A percentile compares a stretch with the other conserved stretches of the same genome.
Conservation (phyloP, 2,888 invertebrate genomes). For the Eucera pruinosa region DNA sequence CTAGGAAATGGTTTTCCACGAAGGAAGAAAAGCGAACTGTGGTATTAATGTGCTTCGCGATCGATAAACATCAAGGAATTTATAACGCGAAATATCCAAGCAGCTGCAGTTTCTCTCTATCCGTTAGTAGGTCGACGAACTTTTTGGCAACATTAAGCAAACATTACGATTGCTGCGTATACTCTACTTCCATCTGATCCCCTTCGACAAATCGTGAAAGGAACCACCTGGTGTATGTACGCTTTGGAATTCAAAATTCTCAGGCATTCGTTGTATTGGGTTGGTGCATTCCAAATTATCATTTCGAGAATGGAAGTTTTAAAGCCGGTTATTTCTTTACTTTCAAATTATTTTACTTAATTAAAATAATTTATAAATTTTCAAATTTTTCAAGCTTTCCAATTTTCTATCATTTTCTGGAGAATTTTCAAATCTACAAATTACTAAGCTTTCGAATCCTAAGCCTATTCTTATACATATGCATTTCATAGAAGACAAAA, state of each 20-base stretch:
- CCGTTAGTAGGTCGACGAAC: constrained; percentile 62
- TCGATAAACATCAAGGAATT: constrained; percentile 38
- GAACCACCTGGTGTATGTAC: neutral
- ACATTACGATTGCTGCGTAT: constrained; percentile 44
- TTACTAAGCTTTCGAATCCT: too few species aligned
- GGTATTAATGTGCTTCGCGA: constrained; percentile 14
- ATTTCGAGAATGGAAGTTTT: too few species aligned
- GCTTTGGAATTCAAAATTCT: neutral
- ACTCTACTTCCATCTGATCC: constrained; percentile 39
- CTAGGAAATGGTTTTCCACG: neutral
- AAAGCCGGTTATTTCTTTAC: too few species aligned
- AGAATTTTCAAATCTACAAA: too few species aligned
- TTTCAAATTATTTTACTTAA: too few species aligned
- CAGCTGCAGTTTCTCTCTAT: constrained; percentile 51
- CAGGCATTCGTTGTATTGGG: neutral
- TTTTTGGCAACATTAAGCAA: constrained; percentile 64
- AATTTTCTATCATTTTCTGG: too few species aligned
- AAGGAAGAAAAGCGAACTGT: neutral
- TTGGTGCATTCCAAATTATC: too few species aligned
- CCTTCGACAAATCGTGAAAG: constrained; percentile 21
- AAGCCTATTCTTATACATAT: too few species aligned
- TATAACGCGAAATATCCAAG: constrained; percentile 37
- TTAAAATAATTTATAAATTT: too few species aligned
- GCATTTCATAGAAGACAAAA: too few species aligned
- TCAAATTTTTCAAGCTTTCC: too few species aligned